phyloP scores from a whole-genome alignment of 2,797 vertebrate species.

The Bradypus variegatus region DNA sequence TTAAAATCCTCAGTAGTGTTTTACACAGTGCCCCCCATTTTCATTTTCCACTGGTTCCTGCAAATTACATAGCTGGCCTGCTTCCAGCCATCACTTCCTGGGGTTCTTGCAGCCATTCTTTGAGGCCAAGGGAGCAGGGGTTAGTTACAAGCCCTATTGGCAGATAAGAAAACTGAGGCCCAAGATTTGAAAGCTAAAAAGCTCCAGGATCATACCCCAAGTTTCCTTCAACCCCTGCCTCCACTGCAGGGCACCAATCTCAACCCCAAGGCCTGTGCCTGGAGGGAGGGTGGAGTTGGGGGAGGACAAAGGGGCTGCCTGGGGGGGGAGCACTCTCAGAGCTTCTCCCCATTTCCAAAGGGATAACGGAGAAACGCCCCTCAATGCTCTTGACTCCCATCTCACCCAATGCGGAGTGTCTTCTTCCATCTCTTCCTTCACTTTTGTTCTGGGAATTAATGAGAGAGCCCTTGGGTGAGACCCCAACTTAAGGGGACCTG shows the following conservation, averaged over 20 bases:
- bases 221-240: too few species aligned
- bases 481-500: background rate
- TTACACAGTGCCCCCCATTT: background rate
- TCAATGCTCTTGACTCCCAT: background rate
- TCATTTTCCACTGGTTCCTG: background rate
- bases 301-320: background rate
- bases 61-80: too few species aligned
- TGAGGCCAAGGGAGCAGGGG: background rate
- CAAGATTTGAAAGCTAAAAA: background rate
- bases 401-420: too few species aligned
- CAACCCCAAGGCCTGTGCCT: background rate
- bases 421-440: background rate
- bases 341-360: background rate
- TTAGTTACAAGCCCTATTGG: background rate
- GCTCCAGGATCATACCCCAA: background rate
- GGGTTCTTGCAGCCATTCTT: background rate
- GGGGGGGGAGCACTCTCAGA: too few species aligned
- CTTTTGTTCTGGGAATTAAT: background rate
- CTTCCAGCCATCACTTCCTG: background rate
- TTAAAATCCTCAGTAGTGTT: background rate
- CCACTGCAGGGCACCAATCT: background rate
- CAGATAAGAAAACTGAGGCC: background rate
- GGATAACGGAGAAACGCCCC: background rate
- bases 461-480: background rate
- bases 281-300: background rate